Evolutionary conservation across 2,888 invertebrate genomes (phyloP).

Genomic region (Spilarctia lutea): DNA sequence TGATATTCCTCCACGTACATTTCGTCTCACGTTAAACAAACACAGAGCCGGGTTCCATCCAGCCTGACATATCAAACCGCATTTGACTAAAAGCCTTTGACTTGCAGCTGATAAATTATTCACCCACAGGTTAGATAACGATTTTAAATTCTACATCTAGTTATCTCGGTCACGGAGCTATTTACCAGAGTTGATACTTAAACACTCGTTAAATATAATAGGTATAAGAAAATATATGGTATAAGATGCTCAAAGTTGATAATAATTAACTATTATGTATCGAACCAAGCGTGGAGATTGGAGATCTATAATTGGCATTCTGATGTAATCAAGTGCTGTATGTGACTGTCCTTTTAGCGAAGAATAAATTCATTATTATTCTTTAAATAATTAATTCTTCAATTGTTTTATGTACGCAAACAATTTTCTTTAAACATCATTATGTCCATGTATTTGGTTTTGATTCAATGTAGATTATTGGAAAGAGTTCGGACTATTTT

Average conservation of each 20-base stretch:
- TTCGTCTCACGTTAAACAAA: conserved; percentile 5
- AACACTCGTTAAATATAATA: not conserved
- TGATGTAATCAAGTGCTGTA: not conserved
- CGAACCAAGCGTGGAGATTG: too few relatives aligned
- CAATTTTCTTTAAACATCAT: too few relatives aligned
- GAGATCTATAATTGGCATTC: too few relatives aligned
- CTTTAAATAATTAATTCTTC: too few relatives aligned
- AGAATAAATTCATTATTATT: not conserved
- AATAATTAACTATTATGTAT: too few relatives aligned
- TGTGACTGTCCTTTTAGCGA: not conserved
- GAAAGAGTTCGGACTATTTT: too few relatives aligned
- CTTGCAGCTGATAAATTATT: conserved; percentile 51
- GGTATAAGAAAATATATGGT: too few relatives aligned
- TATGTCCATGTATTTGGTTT: too few relatives aligned
- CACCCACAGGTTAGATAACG: conserved; percentile 23
- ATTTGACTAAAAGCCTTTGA: conserved; percentile 57
- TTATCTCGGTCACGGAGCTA: not conserved
- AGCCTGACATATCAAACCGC: conserved; percentile 25
- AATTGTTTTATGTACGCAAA: too few relatives aligned
- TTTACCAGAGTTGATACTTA: not conserved
- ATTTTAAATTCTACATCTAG: not conserved
- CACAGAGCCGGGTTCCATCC: not conserved
- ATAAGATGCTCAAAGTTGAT: too few relatives aligned
- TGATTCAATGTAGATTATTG: too few relatives aligned
- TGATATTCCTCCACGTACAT: not conserved